Conservation (phyloP, 1,140 invertebrate genomes). For the Aphidius gifuensis region DNA sequence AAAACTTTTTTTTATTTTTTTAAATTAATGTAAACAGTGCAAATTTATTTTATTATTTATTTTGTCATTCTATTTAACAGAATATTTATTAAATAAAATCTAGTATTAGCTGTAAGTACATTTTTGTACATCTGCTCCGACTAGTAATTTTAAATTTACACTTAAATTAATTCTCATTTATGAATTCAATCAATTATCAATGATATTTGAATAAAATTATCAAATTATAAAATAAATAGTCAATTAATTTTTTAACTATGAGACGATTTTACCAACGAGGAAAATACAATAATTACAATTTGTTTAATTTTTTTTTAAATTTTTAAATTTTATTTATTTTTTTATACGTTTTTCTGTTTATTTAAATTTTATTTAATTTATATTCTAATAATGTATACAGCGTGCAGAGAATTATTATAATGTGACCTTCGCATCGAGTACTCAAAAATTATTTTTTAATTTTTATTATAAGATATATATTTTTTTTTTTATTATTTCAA, state of each 20-base stretch:
- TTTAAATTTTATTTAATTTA: neutral
- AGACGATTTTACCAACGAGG: slow-evolving; percentile 3
- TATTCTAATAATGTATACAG: slow-evolving; percentile 2
- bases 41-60: slow-evolving; percentile 4
- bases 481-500: neutral
- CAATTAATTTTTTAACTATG: neutral
- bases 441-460: neutral
- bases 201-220: too few species aligned
- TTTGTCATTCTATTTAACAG: neutral
- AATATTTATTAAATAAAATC: slow-evolving; percentile 3
- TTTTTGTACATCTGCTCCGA: slow-evolving; percentile 31
- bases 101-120: slow-evolving; percentile 29
- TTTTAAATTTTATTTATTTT: neutral
- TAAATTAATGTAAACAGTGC: too few species aligned
- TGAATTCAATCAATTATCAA: too few species aligned
- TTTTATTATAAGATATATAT: neutral
- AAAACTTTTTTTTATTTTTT: neutral
- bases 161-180: slow-evolving; percentile 22
- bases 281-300: slow-evolving; percentile 8
- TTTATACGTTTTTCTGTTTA: too few species aligned
- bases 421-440: slow-evolving; percentile 7
- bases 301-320: neutral
- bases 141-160: slow-evolving; percentile 29
- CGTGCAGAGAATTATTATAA: slow-evolving; percentile 7
- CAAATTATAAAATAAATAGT: neutral